Percentiles rank a stretch among this genome's conserved stretches.
phyloP scores from a whole-genome alignment of 2,888 invertebrate species.

The Spisula subtruncata region DNA sequence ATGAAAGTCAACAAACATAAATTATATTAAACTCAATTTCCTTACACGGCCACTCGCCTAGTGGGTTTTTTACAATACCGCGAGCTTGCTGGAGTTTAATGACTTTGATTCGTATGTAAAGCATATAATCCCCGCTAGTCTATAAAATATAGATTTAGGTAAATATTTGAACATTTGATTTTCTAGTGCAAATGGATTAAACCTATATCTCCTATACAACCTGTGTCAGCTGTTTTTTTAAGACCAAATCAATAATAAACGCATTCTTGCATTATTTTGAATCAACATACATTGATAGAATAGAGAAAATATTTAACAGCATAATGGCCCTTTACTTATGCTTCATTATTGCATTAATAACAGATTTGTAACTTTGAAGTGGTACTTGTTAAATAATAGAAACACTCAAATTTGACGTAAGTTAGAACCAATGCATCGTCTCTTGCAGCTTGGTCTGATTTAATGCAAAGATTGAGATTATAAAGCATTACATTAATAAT shows the following conservation, averaged over 20 bases:
- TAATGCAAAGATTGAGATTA: no score
- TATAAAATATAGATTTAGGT: neutral
- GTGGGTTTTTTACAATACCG: neutral
- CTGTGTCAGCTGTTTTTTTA: neutral
- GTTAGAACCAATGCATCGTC: no score
- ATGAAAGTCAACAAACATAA: no score
- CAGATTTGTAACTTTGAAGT: neutral
- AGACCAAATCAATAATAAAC: neutral
- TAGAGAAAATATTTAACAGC: neutral
- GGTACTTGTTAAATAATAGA: no score
- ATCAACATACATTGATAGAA: neutral
- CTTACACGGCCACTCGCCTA: neutral
- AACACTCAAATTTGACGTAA: no score
- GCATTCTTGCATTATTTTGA: neutral
- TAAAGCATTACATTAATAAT: no score
- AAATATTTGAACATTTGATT: constrained; percentile 6
- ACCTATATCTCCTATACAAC: neutral
- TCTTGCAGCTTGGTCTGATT: no score
- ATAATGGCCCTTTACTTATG: constrained; percentile 1
- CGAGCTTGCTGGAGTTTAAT: neutral
- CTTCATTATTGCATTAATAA: neutral
- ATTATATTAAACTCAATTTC: neutral
- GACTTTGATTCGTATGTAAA: neutral
- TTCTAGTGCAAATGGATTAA: constrained; percentile 26
- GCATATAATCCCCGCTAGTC: neutral